Evolutionary conservation across 92 coral and sea anemone species (phyloP), one percentile per base, ranked within the genome.

Genomic region (Umimayanthus kanabou): DNA sequence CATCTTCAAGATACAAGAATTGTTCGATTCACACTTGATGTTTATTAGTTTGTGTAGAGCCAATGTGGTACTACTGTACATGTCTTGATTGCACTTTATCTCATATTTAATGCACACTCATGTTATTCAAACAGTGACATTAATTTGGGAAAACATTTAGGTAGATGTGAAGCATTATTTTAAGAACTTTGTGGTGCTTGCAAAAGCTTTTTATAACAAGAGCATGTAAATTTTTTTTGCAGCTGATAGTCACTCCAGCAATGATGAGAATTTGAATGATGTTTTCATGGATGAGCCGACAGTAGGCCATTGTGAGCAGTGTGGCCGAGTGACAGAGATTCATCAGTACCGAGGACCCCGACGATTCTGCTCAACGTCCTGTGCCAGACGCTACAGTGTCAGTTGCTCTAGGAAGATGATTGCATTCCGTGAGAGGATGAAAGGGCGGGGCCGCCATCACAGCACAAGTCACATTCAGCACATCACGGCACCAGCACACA

Each of bases 341-440:
- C 94, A 86, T 20, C 96, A 93, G 77, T 95, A 95, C 70, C 91
- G 98, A 18, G 99, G 95, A 23, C 95, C 97, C 23, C 94, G 91
- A 85, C 90, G 96, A 73, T 97, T 97, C 90, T 97, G 99, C 78
- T 97, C 99, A 28, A 97, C 96, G 2, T 93, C 98, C 26, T 97
- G 99, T 90, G 99, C 99, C 45, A 90, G 98, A 79, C 92, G 98
- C 61, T 95, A 95, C 49, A 96, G 99, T 89, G 98, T 97, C 22
- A 96, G 95, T 84, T 97, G 97, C 89, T 96, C 94, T 57, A 94
- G 99, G 80, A 96, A 92, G 81, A 96, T 93, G 94, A 92, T 93
- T 89, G 94, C 96, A 28, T 96, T 92, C 79, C 95, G 92, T 89
- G 93, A 93, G 22, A 92, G 94, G 45, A 90, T 85, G 92, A 88